Base-by-base conservation (phyloP, 1,140 invertebrate species). In the Oedothorax gibbosus region DNA sequence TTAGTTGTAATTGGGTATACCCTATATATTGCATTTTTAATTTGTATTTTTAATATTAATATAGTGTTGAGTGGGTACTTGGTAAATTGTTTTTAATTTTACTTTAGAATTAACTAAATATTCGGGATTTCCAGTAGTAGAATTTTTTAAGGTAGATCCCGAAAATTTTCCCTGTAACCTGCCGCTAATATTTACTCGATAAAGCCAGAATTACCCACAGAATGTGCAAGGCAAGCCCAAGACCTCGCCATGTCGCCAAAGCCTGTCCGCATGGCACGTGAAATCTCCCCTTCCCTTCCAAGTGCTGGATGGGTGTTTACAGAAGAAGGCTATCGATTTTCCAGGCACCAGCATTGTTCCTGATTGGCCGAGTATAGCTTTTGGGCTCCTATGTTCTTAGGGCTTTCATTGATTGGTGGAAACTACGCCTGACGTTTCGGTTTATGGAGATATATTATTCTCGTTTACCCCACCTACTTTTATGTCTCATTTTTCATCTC, bases 351-450 rank as follows among this genome's bases (percentile, higher is more conserved):
- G 81, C 81, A 84, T 84, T 84, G 81, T 84, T 84, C 72, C 71
- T 84, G 81, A 84, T 84, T 84, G 81, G 81, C 64, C 71, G 81
- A 75, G 81, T 72, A 76, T 84, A 75, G 81, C 81, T 84, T 84
- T 84, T 72, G 62, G 81, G 81, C 81, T 84, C 81, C 62, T 75
- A 66, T 84, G 72, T 84, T 75, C 81, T 84, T 84, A 14, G 72
- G 81, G 71, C 72, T 53, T 51, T 56, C 81, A 84, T 84, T 84
- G 81, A 84, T 84, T 84, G 81, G 81, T 53, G 81, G 81, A 82
- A 60, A 64, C 65, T 57, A 66, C 49, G 51, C 54, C 77, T 65
- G 62, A 79, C 77, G 60, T 65, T 53, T 79, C 62, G 72, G 56
- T 35, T 56, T 15, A 53, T 20, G 62, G 62, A 51, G 50, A 20